Base-by-base conservation (phyloP, 2,113 vertebrate species). In the Ictalurus punctatus region DNA sequence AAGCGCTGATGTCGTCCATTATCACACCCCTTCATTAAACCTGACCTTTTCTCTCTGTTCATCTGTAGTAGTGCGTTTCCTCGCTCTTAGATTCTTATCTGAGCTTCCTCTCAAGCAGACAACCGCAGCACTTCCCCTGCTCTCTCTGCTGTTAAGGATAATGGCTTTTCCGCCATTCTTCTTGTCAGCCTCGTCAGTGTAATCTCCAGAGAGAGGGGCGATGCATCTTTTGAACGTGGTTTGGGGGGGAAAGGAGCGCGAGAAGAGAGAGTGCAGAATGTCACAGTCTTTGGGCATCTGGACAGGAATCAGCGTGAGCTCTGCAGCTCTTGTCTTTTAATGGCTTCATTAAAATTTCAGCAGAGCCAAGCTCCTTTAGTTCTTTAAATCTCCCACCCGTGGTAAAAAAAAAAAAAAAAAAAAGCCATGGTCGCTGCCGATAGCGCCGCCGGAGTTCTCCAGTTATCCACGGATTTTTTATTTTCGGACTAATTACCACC, bases 1-100 rank as follows among this genome's bases (percentile, higher is more conserved):
- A 97, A 97, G 96, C 73, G 44, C 59, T 59, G 37, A 34, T 40
- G 73, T 34, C 8, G 16, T 58, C 54, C 52, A 30, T 52, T 34
- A 40, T 12, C 56, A 10, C 4, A 10, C 67, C 69, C 67, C 17
- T 59, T 48, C 58, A 37, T 87, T 85, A 79, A 63, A 74, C 21
- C 80, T 59, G 54, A 73, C 80, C 80, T 74, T 86, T 86, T 80
- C 54, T 86, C 27, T 86, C 79, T 74, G 12, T 37, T 30, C 27
- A 0, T 80, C 34, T 37, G 12, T 67, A 37, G 34, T 0, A 27
- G 27, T 37, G 54, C 59, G 21, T 89, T 61, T 86, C 23, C 74
- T 65, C 37, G n/a, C 76, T 80, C n/a, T 87, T 65, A 52, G n/a
- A 67, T 67, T 67, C 44, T 52, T 81, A 65, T 81, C 61, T 19